These are phyloP conservation scores for Nebria salina DNA, from an alignment of 2,888 invertebrate genomes.

Conservation along the genomic window DNA sequence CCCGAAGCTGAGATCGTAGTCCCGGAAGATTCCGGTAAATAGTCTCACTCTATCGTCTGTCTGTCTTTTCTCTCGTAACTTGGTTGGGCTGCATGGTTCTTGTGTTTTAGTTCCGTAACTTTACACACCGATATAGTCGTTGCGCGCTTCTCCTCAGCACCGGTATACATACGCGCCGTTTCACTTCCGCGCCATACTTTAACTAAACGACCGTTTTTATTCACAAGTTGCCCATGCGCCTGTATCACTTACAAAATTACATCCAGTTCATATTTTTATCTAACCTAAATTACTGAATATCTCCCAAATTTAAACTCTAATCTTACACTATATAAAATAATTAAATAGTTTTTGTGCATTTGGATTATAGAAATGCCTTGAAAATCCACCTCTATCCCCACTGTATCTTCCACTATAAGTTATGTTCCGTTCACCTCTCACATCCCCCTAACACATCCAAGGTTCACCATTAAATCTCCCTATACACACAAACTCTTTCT, in stretches of 20 bases:
- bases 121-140: neutral
- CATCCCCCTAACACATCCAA: neutral
- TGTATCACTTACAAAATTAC: neutral
- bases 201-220: neutral
- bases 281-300: neutral
- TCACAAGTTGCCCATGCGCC: neutral
- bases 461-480: conserved; percentile 1
- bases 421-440: neutral
- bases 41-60: conserved; percentile 7
- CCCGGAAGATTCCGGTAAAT: conserved; percentile 21
- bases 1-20: conserved; percentile 48
- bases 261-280: neutral
- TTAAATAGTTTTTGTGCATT: neutral
- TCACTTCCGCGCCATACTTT: neutral
- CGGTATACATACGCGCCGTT: neutral
- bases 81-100: neutral
- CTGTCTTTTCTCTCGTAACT: neutral
- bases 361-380: neutral
- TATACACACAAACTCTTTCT: neutral
- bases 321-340: too few species aligned
- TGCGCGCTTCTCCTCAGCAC: neutral
- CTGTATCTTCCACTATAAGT: neutral
- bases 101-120: conserved; percentile 1
- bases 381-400: neutral
- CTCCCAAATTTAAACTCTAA: too few species aligned